Evolutionary conservation across 2,797 vertebrate species (phyloP), one percentile per base, ranked within the genome.

Genomic region (Nothura maculosa): DNA sequence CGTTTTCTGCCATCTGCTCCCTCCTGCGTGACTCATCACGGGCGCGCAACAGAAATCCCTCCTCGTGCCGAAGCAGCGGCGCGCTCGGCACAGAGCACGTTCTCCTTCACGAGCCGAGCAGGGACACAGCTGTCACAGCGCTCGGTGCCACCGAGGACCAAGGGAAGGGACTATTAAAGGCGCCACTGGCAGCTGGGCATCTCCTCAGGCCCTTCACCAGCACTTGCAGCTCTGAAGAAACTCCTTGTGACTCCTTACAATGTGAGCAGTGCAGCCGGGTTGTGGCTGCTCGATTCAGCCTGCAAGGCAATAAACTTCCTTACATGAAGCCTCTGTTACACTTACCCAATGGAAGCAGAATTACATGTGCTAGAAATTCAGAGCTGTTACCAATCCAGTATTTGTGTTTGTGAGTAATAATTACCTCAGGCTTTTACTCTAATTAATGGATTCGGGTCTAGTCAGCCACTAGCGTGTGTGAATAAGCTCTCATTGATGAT

Each of bases 1-100:
- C 25, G n/a, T 87, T 86, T 85, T 55, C 58, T 22, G 18, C 82
- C 93, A 87, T 79, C 87, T 95, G 75, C 73, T 67, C 40, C 24
- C 61, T 66, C 62, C 72, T 72, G n/a, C 24, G 6, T 76, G 87
- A 95, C 78, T 79, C 91, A 68, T 32, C 81, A 60, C n/a, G 79
- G 52, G 83, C 69, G 85, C 73, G 57, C 8, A 89, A 30, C 76
- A 87, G 62, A 85, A 90, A 76, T 36, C 50, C 60, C 48, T 85
- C 58, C 74, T 81, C 19, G 8, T 12, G 72, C 43, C 58, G 75
- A 63, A 70, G 62, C 70, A 82, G 70, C 24, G 80, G 17, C 1
- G 0, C 2, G 25, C 64, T 78, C 12, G 7, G 79, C 77, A 32
- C 74, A 24, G 8, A 9, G 7, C 8, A 9, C 4, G 8, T 81